Evolutionary conservation across 2,113 vertebrate genomes (phyloP).

Genomic region (Colaptes auratus): DNA sequence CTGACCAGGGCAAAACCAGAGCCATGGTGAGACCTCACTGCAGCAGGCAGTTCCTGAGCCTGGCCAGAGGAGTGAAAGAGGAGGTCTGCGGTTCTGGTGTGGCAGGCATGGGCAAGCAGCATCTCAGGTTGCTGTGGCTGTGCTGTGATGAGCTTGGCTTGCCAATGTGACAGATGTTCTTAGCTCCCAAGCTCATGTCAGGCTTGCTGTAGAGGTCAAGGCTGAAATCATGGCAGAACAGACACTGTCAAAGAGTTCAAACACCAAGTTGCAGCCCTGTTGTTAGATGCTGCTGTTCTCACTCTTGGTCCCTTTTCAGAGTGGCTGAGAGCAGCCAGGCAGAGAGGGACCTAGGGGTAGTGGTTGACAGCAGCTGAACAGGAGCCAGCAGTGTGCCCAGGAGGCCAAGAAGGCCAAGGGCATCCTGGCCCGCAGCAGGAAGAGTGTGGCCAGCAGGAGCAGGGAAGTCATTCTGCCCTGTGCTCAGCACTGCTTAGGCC

Average conservation of each 20-base stretch:
- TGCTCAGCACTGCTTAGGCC: too few relatives aligned
- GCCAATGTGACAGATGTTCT: background rate
- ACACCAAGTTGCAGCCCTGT: background rate
- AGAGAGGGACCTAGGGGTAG: too few relatives aligned
- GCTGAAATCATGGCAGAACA: background rate
- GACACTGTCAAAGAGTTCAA: background rate
- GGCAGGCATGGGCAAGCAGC: background rate
- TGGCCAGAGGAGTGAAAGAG: background rate
- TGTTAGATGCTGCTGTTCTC: background rate
- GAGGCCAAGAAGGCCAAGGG: too few relatives aligned
- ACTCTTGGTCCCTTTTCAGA: background rate
- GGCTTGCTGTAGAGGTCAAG: background rate
- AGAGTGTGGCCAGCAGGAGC: too few relatives aligned
- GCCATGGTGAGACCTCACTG: background rate
- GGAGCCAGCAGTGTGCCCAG: too few relatives aligned
- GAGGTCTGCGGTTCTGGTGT: background rate
- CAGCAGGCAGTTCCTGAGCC: background rate
- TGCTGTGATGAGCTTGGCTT: background rate
- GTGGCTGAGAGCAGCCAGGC: background rate
- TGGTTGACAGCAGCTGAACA: too few relatives aligned
- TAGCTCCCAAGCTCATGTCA: fast-evolving
- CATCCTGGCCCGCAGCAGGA: too few relatives aligned
- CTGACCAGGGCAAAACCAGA: background rate
- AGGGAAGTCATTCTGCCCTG: too few relatives aligned
- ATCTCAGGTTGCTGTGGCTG: background rate